Evolutionary conservation across 2,888 invertebrate genomes (phyloP), one percentile per base, ranked within the genome.

Genomic region (Pecten maximus): DNA sequence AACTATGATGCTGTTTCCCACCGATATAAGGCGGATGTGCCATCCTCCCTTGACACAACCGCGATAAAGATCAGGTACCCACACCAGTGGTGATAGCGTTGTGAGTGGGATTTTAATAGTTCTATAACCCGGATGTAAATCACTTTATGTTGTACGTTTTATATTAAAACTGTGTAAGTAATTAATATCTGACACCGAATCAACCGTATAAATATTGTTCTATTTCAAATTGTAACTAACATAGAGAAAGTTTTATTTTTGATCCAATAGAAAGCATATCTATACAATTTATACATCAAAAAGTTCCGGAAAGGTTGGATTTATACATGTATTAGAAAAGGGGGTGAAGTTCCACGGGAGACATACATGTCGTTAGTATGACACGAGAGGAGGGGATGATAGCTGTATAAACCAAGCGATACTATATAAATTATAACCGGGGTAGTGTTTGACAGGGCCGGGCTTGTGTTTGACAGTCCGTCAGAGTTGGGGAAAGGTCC

Each of bases 401-500:
- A 8, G 54, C 54, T 23, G 3, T 74, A 10, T 74, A 74, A 74
- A 74, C 74, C 28, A 28, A 3, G 74, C 35, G 74, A 74, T 74
- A 35, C 35, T 35, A 35, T 28, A 74, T 74, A 74, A 28, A 74
- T 74, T 35, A 74, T 28, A 74, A 35, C 0, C 35, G 10, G 28
- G 35, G 12, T 15, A 74, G 74, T 74, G 74, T 74, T 74, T 74
- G 74, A 74, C 74, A 35, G 74, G 74, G 35, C 74, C 35, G 35
- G 16, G 10, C 74, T 28, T 35, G 35, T 74, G 74, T 74, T 74
- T 74, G 74, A 35, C 74, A 74, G 74, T 74, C 74, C 74, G 74
- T 35, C 74, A 74, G 74, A 28, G 35, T 35, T 35, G 74, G 74
- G 74, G 74, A 74, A 35, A 74, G 74, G 74, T 74, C 74, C 74